Conservation (phyloP, 2,113 vertebrate genomes). For the Urocynchramus pylzowi region DNA sequence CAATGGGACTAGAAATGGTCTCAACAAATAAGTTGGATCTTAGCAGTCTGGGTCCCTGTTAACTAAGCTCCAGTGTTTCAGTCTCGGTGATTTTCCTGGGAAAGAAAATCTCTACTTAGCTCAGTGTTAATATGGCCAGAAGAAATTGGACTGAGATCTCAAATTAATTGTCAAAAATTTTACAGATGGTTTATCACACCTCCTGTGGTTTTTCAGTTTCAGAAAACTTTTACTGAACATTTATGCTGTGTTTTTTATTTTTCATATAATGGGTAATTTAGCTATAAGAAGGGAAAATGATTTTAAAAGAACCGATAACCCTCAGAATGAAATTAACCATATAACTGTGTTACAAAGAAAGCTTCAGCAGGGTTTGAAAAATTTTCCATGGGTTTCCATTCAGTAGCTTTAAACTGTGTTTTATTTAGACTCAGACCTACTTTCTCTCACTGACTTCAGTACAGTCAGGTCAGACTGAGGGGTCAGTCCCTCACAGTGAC, state of each 20-base stretch:
- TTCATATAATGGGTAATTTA: background rate
- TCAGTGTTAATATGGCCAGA: background rate
- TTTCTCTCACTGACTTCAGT: background rate
- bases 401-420: background rate
- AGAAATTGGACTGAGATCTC: constrained; percentile 11
- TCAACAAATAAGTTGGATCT: background rate
- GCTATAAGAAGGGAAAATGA: background rate
- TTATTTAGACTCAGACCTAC: background rate
- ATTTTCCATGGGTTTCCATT: background rate
- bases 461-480: background rate
- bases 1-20: background rate
- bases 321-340: background rate
- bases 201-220: constrained; percentile 26
- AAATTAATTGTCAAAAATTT: constrained; percentile 45
- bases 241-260: background rate
- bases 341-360: background rate
- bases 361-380: background rate
- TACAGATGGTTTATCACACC: constrained; percentile 39
- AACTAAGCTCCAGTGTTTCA: background rate
- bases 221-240: background rate
- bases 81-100: background rate
- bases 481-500: background rate
- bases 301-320: background rate
- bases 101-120: background rate
- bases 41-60: background rate